Conservation (phyloP, 35 echinoderm and acorn worm genomes). For the Anneissia japonica region DNA sequence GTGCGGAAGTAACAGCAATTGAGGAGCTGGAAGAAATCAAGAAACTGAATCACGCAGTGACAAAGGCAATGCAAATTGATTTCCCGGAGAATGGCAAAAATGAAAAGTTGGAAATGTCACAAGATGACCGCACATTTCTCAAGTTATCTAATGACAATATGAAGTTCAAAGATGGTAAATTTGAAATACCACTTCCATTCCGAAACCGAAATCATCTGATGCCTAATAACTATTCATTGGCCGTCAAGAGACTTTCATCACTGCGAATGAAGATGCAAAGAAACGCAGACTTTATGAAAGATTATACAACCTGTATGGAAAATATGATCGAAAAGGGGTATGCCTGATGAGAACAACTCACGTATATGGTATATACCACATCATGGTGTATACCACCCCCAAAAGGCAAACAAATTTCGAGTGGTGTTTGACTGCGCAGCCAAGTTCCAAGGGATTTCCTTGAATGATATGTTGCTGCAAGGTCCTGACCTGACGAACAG, state of each 20-base stretch:
- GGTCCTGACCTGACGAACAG: constrained; percentile 32
- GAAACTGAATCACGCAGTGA: too few species aligned
- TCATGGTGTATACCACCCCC: constrained; percentile 4
- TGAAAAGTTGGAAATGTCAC: neutral
- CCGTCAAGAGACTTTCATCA: neutral
- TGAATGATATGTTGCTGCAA: constrained; percentile 33
- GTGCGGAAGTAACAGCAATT: too few species aligned
- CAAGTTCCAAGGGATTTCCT: neutral
- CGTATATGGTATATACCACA: constrained; percentile 25
- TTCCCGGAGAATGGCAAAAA: neutral
- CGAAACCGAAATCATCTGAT: neutral
- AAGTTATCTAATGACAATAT: neutral
- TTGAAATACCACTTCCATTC: neutral
- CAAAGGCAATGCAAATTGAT: neutral
- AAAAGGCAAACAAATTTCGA: neutral
- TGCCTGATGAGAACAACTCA: neutral
- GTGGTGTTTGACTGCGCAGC: constrained; percentile 39
- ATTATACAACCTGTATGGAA: neutral
- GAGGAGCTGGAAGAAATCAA: too few species aligned
- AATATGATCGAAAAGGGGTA: neutral
- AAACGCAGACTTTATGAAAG: neutral
- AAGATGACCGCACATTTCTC: neutral
- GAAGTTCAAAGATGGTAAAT: neutral
- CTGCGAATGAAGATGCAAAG: neutral
- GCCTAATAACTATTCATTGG: neutral